Base-by-base conservation (phyloP, 2,888 invertebrate species). In the Ophion ventricosus region DNA sequence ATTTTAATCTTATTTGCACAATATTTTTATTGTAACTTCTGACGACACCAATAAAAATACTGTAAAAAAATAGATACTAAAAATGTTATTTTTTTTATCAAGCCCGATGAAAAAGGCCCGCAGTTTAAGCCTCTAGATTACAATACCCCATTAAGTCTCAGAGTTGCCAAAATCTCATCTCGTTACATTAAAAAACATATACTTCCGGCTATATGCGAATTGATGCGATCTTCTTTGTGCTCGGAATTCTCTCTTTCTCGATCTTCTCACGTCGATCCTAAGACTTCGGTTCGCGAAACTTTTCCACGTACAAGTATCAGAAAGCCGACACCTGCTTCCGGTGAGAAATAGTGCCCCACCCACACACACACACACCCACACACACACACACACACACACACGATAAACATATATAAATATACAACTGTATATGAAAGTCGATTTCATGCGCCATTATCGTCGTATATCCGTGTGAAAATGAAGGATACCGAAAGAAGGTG, bases 391-490 rank as follows among this genome's bases (percentile, higher is more conserved):
- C 40, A 61, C 43, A 43, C 14, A 43, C 20, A 35, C 20, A n/a
- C 17, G n/a, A 35, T 57, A 20, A 8, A 7, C 49, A 23, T 35
- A 23, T 61, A 40, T 43, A 49, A 54, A 49, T 54, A 67, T 57
- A 43, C 40, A 57, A 25, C 10, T 25, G 29, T 57, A 40, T 17
- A 43, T n/a, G 35, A 64, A 54, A 64, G 79, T 57, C 74, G 83
- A 83, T 83, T 83, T 83, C 64, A 79, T 79, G 79, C 63, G 74
- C 83, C 75, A 83, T 83, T 83, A 83, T 83, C 83, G 75, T 64
- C 83, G 79, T 79, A 70, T 79, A 79, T 83, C 79, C 83, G 83
- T 79, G 79, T 66, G 83, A 75, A 83, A 83, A 83, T 83, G 78
- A 83, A 83, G 74, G 83, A 79, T 83, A 63, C 61, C 63, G 23